phyloP scores from a whole-genome alignment of 2,113 vertebrate species.

The Bubo blakistoni region DNA sequence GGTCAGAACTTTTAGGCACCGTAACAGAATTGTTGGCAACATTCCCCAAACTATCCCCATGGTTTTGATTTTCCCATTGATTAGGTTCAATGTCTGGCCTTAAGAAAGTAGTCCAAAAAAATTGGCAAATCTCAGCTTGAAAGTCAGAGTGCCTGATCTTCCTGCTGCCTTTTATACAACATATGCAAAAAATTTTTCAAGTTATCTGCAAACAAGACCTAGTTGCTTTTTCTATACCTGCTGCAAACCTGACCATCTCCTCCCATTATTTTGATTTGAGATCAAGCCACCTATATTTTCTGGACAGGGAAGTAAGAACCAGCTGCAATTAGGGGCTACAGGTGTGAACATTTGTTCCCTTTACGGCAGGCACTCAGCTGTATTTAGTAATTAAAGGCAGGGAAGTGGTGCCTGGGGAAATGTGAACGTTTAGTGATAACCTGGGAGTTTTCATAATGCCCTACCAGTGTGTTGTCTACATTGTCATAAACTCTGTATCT shows the following conservation, averaged over 20 bases:
- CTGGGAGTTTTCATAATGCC: not conserved
- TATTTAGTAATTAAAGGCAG: not conserved
- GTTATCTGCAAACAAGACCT: not conserved
- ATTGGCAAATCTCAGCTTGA: not conserved
- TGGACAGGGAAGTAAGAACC: not conserved
- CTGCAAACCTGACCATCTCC: not conserved
- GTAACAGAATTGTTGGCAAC: not conserved
- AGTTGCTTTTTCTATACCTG: not conserved
- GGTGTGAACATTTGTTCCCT: not conserved
- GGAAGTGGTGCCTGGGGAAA: not conserved
- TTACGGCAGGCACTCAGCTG: not conserved
- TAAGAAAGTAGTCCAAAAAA: not conserved
- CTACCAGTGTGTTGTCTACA: fast-evolving
- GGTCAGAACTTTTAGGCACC: not conserved
- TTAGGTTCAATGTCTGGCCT: not conserved
- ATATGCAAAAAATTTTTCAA: not conserved
- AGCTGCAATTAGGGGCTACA: not conserved
- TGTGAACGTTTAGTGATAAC: not conserved
- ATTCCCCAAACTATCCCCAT: not conserved
- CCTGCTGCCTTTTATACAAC: not conserved
- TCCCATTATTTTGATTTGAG: not conserved
- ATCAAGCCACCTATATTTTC: not conserved
- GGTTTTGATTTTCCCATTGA: not conserved
- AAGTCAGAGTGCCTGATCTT: not conserved
- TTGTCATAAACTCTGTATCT: not conserved